These are phyloP conservation scores for Pyralis farinalis DNA, from an alignment of 2,888 invertebrate species.

Conservation along the genomic window DNA sequence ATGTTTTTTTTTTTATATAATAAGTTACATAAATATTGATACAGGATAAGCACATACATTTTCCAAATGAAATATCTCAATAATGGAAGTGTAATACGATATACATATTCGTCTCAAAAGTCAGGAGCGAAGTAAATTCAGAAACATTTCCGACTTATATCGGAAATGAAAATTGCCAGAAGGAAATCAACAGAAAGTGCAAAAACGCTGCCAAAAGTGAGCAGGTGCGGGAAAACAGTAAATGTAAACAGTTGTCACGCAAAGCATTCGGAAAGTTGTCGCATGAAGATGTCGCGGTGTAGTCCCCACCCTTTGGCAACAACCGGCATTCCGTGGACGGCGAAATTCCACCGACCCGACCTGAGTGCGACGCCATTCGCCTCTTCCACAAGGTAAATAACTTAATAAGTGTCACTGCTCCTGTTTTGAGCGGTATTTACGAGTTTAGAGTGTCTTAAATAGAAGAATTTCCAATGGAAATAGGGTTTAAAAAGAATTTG, in stretches of 20 bases:
- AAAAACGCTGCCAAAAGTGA: slow-evolving; percentile 1
- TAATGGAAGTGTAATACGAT: too few species aligned
- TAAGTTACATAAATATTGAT: too few species aligned
- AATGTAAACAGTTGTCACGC: slow-evolving; percentile 37
- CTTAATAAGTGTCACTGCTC: slow-evolving; percentile 51
- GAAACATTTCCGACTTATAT: too few species aligned
- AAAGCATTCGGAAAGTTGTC: slow-evolving; percentile 49
- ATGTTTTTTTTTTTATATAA: too few species aligned
- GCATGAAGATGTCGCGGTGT: slow-evolving; percentile 69
- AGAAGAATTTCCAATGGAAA: not conserved
- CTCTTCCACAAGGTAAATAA: slow-evolving; percentile 48
- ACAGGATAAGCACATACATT: too few species aligned
- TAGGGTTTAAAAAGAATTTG: too few species aligned
- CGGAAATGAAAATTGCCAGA: too few species aligned
- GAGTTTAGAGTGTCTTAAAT: slow-evolving; percentile 7
- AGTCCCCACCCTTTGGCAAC: slow-evolving; percentile 49
- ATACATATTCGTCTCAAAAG: too few species aligned
- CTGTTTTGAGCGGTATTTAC: slow-evolving; percentile 18
- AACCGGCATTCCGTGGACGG: slow-evolving; percentile 54
- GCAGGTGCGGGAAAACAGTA: slow-evolving; percentile 16
- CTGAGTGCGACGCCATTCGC: slow-evolving; percentile 26
- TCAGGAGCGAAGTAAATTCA: too few species aligned
- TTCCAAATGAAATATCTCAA: too few species aligned
- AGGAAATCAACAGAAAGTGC: not conserved
- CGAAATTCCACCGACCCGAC: slow-evolving; percentile 39